These are phyloP conservation scores for Knipowitschia caucasica DNA, from an alignment of 2,797 vertebrate genomes.

Conservation along the genomic window DNA sequence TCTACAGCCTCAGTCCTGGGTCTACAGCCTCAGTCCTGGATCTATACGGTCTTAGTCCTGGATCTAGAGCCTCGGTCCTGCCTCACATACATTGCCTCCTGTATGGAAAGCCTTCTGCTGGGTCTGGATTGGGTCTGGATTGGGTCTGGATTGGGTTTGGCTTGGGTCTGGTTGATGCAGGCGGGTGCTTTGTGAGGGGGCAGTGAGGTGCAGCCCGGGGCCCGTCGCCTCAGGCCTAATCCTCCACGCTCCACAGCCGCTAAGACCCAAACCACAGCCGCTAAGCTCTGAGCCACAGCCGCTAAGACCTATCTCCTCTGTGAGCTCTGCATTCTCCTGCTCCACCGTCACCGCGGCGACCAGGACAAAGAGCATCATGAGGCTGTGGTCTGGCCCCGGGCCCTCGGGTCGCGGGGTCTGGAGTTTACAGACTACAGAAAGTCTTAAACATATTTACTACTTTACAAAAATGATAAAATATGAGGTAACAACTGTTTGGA, in stretches of 20 bases:
- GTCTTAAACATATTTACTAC: no score
- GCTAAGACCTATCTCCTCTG: neutral
- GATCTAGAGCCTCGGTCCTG: no score
- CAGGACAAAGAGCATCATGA: neutral
- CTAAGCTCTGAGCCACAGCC: constrained; percentile 4
- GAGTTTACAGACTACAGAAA: neutral
- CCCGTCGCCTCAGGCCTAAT: constrained; percentile 2
- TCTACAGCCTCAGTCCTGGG: no score
- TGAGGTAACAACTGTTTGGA: no score
- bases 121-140: neutral
- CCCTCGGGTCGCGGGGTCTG: neutral
- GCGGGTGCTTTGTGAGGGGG: constrained; percentile 7
- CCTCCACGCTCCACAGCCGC: neutral
- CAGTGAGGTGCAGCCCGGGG: constrained; percentile 3
- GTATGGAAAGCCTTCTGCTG: no score
- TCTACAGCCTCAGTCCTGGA: no score
- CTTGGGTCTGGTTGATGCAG: neutral
- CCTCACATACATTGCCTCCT: no score
- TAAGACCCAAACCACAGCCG: neutral
- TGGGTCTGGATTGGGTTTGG: neutral
- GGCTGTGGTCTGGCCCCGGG: neutral
- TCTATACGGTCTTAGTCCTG: no score
- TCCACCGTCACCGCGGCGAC: neutral
- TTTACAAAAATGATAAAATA: no score
- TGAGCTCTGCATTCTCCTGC: neutral